Base-by-base conservation (phyloP, 2,113 vertebrate species). In the Prionailurus bengalensis region DNA sequence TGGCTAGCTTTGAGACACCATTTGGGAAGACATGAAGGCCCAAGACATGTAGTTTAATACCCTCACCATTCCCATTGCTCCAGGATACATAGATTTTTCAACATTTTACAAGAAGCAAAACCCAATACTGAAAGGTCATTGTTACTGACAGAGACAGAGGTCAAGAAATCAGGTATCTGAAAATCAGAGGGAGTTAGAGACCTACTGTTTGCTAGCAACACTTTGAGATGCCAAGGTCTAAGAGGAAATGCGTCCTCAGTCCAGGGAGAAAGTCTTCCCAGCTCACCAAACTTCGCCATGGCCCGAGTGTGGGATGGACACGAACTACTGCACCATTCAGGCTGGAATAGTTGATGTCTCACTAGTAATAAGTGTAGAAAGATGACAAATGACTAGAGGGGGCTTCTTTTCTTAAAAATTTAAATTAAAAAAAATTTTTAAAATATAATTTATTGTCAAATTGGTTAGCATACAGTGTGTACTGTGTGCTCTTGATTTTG, bases 51-150 rank as follows among this genome's bases (percentile, higher is more conserved):
- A 71, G 25, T 31, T 45, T 39, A 61, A 10, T 33, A 42, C 27
- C 7, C 42, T 31, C 61, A 65, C 31, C n/a, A n/a, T 15, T 39
- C 78, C 74, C 73, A 63, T 79, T 82, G 74, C 10, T 83, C 63
- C 58, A 45, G n/a, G 53, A 80, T 80, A 36, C 45, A n/a, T 0
- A 7, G 14, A 5, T 27, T 97, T 45, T 84, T 93, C 48, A 85
- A 81, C 65, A 45, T 89, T 71, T 91, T 83, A 82, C 17, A 87
- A 61, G 73, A 68, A 55, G 51, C 71, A 61, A 97, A 93, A 63
- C 0, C 31, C 48, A 81, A 63, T 12, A 16, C 12, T 42, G 45
- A 58, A 81, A 25, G 76, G 39, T 65, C 13, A 31, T 23, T 19
- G 33, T 73, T 74, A 25, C 10, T 48, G 4, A 15, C 2, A 27